A percentile compares a stretch with the other conserved stretches of the same genome.
Conservation (phyloP, 1,140 invertebrate species). For the Hormaphis cornu region DNA sequence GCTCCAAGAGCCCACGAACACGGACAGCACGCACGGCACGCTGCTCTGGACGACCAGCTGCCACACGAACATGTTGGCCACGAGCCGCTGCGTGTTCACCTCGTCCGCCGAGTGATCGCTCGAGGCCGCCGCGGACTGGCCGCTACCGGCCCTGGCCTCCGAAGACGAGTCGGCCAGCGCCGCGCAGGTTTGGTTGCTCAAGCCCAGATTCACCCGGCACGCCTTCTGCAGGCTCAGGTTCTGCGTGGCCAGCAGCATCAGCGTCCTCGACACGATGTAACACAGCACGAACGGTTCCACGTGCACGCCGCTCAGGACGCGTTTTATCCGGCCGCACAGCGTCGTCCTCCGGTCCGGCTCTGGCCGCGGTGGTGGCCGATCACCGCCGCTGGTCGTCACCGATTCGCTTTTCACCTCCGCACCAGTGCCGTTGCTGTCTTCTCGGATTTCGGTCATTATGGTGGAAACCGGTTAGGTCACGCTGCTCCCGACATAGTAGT, state of each 20-base stretch:
- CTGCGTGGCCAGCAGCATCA: constrained; percentile 63
- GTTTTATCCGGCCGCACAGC: constrained; percentile 38
- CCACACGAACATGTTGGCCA: constrained; percentile 67
- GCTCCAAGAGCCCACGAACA: constrained; percentile 56
- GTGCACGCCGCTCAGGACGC: constrained; percentile 51
- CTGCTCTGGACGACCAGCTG: constrained; percentile 66
- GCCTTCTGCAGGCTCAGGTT: constrained; percentile 76
- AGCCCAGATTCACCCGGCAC: constrained; percentile 65
- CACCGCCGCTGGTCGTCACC: too few species aligned
- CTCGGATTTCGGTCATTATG: too few species aligned
- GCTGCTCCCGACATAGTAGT: too few species aligned
- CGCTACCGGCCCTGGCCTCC: constrained; percentile 34
- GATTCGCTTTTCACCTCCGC: too few species aligned
- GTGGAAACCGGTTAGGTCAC: too few species aligned
- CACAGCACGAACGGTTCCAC: constrained; percentile 68
- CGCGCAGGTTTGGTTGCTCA: constrained; percentile 58
- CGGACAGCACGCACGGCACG: constrained; percentile 62
- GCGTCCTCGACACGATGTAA: constrained; percentile 69
- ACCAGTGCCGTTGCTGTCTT: too few species aligned
- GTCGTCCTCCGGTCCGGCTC: background rate
- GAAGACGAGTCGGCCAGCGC: constrained; percentile 58
- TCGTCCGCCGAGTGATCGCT: constrained; percentile 48
- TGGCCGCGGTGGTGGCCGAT: background rate
- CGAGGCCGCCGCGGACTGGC: constrained; percentile 54
- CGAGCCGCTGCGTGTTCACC: constrained; percentile 54